phyloP scores from a whole-genome alignment of 2,113 vertebrate genomes.

The Gasterosteus nipponicus region DNA sequence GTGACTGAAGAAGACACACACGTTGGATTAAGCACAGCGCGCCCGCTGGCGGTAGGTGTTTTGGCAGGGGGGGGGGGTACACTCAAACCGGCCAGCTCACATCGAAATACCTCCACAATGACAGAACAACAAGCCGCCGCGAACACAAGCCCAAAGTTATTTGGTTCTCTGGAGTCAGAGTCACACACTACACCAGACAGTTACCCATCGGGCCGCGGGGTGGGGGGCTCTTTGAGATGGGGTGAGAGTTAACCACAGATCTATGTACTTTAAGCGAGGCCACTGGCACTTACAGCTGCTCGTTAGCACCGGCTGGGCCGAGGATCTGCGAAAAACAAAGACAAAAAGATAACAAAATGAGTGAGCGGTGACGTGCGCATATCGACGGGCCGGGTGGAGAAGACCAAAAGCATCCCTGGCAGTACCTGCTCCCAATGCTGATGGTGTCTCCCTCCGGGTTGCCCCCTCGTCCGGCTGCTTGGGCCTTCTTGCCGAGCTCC shows the following conservation, averaged over 20 bases:
- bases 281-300: slow-evolving; percentile 80
- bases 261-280: neutral
- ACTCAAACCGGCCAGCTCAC: slow-evolving; percentile 1
- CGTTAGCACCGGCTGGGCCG: slow-evolving; percentile 65
- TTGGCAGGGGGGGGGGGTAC: slow-evolving; percentile 21
- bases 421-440: slow-evolving; percentile 80
- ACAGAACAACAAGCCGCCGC: slow-evolving; percentile 39
- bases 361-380: no score
- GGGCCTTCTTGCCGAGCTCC: slow-evolving; percentile 65
- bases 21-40: slow-evolving; percentile 18
- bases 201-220: neutral
- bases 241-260: neutral
- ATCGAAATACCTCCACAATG: slow-evolving; percentile 43
- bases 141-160: slow-evolving; percentile 22
- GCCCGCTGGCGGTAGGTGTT: slow-evolving; percentile 18
- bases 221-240: neutral
- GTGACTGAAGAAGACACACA: slow-evolving; percentile 78
- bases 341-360: neutral
- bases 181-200: neutral
- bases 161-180: slow-evolving; percentile 15
- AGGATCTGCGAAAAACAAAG: slow-evolving; percentile 73
- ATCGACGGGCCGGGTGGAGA: no score
- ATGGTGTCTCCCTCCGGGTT: slow-evolving; percentile 72
- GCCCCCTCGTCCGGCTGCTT: slow-evolving; percentile 54
- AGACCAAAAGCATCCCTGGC: neutral